A percentile compares a stretch with the other conserved stretches of the same genome.
Evolutionary conservation across 2,113 vertebrate genomes (phyloP).

Genomic region (Porphyrio hochstetteri): DNA sequence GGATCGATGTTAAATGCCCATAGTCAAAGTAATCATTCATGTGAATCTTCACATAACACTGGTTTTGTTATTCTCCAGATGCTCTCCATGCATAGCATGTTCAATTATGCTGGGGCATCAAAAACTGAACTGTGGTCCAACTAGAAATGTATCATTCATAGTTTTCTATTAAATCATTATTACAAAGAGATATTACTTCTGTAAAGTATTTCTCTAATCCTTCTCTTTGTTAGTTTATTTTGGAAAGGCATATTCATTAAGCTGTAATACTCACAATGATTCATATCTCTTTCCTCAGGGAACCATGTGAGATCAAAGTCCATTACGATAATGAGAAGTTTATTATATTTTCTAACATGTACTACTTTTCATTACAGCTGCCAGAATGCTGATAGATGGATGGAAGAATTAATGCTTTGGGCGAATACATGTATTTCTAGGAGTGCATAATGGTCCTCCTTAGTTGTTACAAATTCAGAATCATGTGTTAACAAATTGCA

Average conservation of each 20-base stretch:
- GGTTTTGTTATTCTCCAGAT: not conserved
- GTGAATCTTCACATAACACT: not conserved
- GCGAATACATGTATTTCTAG: not conserved
- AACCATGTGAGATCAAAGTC: not conserved
- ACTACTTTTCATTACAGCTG: not conserved
- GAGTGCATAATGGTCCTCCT: not conserved
- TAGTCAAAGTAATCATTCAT: not conserved
- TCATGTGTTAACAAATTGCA: not conserved
- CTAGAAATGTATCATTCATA: not conserved
- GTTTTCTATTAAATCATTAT: not conserved
- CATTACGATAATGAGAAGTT: not conserved
- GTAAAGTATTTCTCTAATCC: not conserved
- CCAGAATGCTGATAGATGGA: not conserved
- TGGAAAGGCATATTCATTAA: conserved; percentile 27
- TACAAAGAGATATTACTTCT: not conserved
- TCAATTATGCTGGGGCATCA: not conserved
- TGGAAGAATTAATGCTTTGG: not conserved
- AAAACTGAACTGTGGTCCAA: not conserved
- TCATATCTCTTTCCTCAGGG: conserved; percentile 15
- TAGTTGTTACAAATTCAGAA: not conserved
- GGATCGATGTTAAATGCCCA: not conserved
- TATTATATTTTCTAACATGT: conserved; percentile 27
- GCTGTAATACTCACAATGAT: not conserved
- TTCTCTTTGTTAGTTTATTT: conserved; percentile 13
- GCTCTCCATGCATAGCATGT: not conserved